These are phyloP conservation scores for Rhabdomys dilectus DNA, from an alignment of 2,113 vertebrate genomes.

Conservation along the genomic window DNA sequence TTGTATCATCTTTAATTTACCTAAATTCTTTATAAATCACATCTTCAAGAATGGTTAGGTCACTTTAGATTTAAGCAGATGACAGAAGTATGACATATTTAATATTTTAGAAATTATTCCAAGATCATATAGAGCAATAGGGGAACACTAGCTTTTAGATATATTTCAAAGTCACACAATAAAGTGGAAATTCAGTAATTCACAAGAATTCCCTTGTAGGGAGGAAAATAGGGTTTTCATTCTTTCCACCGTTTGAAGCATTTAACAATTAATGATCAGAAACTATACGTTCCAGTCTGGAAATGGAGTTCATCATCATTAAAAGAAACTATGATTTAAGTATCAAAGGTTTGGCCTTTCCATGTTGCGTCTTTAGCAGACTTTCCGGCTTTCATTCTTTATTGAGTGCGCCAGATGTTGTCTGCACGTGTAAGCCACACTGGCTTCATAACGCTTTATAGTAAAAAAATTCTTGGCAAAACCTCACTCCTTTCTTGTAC, in stretches of 20 bases:
- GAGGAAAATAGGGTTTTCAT: not conserved
- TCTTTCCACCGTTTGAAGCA: not conserved
- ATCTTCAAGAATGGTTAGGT: not conserved
- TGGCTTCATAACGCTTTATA: constrained; percentile 78
- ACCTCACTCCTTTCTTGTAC: constrained; percentile 71
- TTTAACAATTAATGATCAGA: constrained; percentile 59
- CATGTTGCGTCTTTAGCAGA: constrained; percentile 10
- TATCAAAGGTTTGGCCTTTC: not conserved
- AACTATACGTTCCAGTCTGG: constrained; percentile 64
- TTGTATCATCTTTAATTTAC: not conserved
- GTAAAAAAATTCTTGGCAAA: constrained; percentile 70
- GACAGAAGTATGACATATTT: not conserved
- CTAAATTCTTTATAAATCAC: not conserved
- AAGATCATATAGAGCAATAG: not conserved
- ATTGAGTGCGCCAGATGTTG: constrained; percentile 70
- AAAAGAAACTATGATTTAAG: constrained; percentile 55
- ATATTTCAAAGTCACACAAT: constrained; percentile 36
- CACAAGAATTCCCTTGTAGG: constrained; percentile 2
- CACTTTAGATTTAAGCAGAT: constrained; percentile 29
- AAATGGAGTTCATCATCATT: constrained; percentile 65
- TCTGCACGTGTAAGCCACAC: constrained; percentile 60
- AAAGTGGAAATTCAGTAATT: constrained; percentile 47
- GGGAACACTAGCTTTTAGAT: constrained; percentile 4
- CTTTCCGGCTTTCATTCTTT: constrained; percentile 61
- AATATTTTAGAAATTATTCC: constrained; percentile 16